phyloP scores from a whole-genome alignment of 2,888 invertebrate genomes.

The Hipparchia semele region DNA sequence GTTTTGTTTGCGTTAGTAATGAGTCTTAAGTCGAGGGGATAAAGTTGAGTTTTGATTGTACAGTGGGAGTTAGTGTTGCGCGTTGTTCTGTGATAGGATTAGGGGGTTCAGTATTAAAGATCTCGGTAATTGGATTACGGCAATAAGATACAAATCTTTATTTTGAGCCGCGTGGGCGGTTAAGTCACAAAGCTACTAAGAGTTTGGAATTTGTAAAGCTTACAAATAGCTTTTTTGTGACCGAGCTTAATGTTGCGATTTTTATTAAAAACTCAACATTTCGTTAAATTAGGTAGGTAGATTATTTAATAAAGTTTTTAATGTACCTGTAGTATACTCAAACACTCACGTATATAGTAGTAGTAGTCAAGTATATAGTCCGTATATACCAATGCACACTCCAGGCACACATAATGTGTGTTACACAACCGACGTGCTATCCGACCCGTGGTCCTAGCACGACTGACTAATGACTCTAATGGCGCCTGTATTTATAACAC shows the following conservation, averaged over 20 bases:
- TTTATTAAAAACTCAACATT: neutral
- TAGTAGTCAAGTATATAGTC: too few relatives aligned
- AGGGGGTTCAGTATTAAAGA: slow-evolving; percentile 37
- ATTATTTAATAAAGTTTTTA: neutral
- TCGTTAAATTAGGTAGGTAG: neutral
- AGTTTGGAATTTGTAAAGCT: slow-evolving; percentile 34
- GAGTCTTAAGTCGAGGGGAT: slow-evolving; percentile 11
- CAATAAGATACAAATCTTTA: slow-evolving; percentile 38
- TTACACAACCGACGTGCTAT: too few relatives aligned
- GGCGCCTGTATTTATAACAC: too few relatives aligned
- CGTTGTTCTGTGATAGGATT: slow-evolving; percentile 34
- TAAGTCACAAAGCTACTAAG: slow-evolving; percentile 33
- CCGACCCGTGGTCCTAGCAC: too few relatives aligned
- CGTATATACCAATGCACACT: too few relatives aligned
- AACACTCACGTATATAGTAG: too few relatives aligned
- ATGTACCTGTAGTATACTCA: too few relatives aligned
- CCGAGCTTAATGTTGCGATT: slow-evolving; percentile 4
- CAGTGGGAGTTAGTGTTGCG: slow-evolving; percentile 11
- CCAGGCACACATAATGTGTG: too few relatives aligned
- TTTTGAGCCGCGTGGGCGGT: slow-evolving; percentile 37
- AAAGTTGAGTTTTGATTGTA: slow-evolving; percentile 48
- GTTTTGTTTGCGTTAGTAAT: slow-evolving; percentile 12
- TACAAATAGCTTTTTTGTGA: neutral
- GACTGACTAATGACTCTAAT: too few relatives aligned
- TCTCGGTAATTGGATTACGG: slow-evolving; percentile 38